Evolutionary conservation across 2,797 vertebrate species (phyloP).

Genomic region (Onychomys arenicola): DNA sequence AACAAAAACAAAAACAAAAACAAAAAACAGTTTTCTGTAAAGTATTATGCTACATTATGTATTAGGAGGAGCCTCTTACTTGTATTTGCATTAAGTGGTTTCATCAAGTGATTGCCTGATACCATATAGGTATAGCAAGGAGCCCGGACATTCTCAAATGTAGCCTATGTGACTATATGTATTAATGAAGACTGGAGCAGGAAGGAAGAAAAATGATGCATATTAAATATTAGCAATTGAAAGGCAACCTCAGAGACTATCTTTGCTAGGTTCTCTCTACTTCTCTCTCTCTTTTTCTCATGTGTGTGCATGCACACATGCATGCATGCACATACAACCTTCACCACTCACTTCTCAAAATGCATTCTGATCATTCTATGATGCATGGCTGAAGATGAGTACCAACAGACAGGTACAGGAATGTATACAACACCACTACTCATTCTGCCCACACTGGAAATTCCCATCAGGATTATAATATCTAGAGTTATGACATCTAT

Average conservation of each 20-base stretch:
- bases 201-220: background rate
- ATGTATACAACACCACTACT: background rate
- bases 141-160: background rate
- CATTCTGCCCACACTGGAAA: background rate
- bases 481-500: background rate
- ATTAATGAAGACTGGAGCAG: background rate
- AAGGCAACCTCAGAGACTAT: background rate
- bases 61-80: background rate
- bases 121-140: background rate
- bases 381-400: background rate
- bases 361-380: background rate
- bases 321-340: background rate
- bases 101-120: background rate
- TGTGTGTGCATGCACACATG: background rate
- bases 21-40: background rate
- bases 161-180: background rate
- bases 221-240: background rate
- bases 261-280: background rate
- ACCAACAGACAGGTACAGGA: background rate
- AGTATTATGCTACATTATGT: too few relatives aligned
- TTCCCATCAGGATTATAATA: background rate
- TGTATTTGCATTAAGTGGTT: background rate
- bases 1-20: too few relatives aligned
- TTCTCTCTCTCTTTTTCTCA: background rate
- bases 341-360: background rate